Evolutionary conservation across 2,888 invertebrate species (phyloP), one percentile per base, ranked within the genome.

Genomic region (Scaptomyza cyrtandrae): DNA sequence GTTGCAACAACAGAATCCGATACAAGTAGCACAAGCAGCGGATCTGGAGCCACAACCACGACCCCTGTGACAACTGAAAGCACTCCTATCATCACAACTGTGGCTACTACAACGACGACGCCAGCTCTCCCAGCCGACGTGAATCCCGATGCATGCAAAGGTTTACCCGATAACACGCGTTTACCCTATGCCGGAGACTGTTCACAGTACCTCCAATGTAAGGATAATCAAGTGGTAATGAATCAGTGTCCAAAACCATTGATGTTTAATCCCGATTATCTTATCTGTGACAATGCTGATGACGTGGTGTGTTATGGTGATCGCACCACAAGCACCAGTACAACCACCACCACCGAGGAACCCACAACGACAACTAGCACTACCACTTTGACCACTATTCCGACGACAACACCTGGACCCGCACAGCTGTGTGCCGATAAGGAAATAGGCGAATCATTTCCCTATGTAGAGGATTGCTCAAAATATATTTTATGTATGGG

Each of bases 141-240:
- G 0, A 14, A 86, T 70, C 65, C 71, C 0, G 48, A 68, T 2
- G 24, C 35, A 0, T 90, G 90, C 16, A 6, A 14, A 0, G 76
- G 52, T 4, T 3, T 50, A 10, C 63, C 68, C 0, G 75, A 88
- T 48, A 48, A 75, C 4, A 70, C 69, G 0, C 57, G 71, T 0
- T 39, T 83, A 1, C 86, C 90, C 0, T 87, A 88, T 55, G 80
- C 71, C 0, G 78, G 49, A 6, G 69, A 90, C 50, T 90, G 90
- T 16, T 59, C 78, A 0, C 69, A 77, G 71, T 90, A 71, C 33
- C 65, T 90, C 19, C 50, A 67, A 3, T 90, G 90, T 27, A 45
- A 57, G 24, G 37, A 76, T 16, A 57, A 71, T 10, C 46, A 74
- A 4, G 74, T 77, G 0, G 7, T 63, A 0, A n/a, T 89, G 16